These are phyloP conservation scores for Tachuris rubrigastra DNA, from an alignment of 2,113 vertebrate genomes.

Conservation along the genomic window DNA sequence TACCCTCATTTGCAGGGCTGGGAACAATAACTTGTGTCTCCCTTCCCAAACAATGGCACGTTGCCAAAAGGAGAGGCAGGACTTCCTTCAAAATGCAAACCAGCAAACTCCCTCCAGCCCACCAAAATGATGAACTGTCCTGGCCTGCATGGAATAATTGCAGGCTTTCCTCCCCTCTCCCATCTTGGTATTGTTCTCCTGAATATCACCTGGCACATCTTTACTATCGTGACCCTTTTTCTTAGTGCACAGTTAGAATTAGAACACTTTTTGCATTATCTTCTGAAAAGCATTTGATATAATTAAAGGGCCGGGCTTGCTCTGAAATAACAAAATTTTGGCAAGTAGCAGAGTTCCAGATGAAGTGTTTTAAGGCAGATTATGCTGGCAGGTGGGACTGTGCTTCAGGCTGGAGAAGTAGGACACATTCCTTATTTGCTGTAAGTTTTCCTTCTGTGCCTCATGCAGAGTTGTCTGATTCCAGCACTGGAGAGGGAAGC, in stretches of 20 bases:
- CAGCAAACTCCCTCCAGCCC: background rate
- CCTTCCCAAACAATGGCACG: background rate
- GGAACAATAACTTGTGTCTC: background rate
- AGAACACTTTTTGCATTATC: background rate
- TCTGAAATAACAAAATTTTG: background rate
- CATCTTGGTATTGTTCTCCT: background rate
- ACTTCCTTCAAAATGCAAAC: background rate
- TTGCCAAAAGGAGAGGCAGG: background rate
- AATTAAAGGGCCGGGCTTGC: background rate
- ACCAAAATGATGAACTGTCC: background rate
- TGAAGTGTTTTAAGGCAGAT: background rate
- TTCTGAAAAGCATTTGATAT: background rate
- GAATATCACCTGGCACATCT: background rate
- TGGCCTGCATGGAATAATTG: background rate
- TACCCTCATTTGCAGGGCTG: background rate
- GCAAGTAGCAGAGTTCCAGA: background rate
- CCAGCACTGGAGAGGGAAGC: background rate
- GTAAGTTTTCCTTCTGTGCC: background rate
- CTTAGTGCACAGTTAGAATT: background rate
- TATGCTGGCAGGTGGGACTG: background rate
- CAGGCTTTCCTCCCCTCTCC: background rate
- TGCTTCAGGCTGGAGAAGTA: background rate
- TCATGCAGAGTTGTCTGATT: background rate
- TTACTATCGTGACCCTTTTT: background rate
- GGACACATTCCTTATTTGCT: background rate